phyloP scores from a whole-genome alignment of 2,797 vertebrate species.

The Saxicola maurus region DNA sequence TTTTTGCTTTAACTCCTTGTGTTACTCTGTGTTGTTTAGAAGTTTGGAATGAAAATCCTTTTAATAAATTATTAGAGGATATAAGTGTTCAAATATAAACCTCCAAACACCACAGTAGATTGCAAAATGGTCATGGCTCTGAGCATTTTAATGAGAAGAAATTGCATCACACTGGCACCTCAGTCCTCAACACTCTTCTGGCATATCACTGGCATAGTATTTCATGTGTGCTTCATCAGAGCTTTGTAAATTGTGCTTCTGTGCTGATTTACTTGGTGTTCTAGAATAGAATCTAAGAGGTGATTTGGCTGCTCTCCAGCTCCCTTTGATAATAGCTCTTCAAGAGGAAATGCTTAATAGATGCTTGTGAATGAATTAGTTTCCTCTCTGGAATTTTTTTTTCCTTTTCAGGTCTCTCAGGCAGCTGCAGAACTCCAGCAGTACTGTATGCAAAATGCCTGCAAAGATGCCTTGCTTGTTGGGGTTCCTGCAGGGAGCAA shows the following conservation, averaged over 20 bases:
- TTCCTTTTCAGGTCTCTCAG: slow-evolving; percentile 86
- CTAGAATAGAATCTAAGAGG: neutral
- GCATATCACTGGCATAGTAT: neutral
- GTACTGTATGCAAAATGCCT: slow-evolving; percentile 93
- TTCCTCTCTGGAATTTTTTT: neutral
- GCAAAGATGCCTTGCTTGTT: slow-evolving; percentile 89
- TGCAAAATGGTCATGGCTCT: neutral
- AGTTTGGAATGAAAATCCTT: neutral
- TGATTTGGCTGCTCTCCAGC: neutral
- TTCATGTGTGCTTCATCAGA: neutral
- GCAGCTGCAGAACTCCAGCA: slow-evolving; percentile 95
- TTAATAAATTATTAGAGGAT: neutral
- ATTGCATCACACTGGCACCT: neutral
- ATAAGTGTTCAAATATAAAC: neutral
- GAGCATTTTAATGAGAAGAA: neutral
- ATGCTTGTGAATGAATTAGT: neutral
- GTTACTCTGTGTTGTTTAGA: neutral
- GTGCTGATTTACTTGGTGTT: neutral
- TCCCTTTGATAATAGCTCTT: neutral
- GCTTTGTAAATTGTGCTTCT: neutral
- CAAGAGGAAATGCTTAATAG: neutral
- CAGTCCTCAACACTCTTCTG: neutral
- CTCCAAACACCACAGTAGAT: neutral
- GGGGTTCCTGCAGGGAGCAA: slow-evolving; percentile 92
- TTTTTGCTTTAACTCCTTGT: neutral